Evolutionary conservation across 2,888 invertebrate genomes (phyloP), one percentile per base, ranked within the genome.

Genomic region (Phanerotoma sp.): DNA sequence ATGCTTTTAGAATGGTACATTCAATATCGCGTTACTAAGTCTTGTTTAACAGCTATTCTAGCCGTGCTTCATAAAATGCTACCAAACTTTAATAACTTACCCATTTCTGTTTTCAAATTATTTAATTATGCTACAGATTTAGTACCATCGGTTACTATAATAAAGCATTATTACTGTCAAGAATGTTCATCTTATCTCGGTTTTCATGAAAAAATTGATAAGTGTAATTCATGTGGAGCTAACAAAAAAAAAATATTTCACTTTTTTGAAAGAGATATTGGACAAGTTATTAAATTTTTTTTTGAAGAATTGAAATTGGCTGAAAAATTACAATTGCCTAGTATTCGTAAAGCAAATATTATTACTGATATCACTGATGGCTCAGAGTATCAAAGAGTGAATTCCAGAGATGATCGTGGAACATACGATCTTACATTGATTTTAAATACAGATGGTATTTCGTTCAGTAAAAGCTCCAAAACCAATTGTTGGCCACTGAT

Each of bases 251-350:
- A 35, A 13, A 53, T 47, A 44, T 45, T 32, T 15, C 49, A 50
- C 33, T 59, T 64, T 49, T 61, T 54, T 55, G 55, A 64, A 57
- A 55, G 62, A 30, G 51, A 60, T 22, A 22, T 64, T 33, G 10
- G 37, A 1, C 21, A 49, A n/a, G n/a, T 15, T 35, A 35, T 35
- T 11, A 35, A 35, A 35, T 35, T 35, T 15, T 15, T 35, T 11
- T 35, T 35, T n/a, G 15, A 35, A 35, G 13, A 35, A n/a, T 35
- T 35, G n/a, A 35, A 35, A 4, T n/a, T 35, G 35, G 48, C 51
- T 38, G 51, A 48, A 5, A 58, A 55, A 32, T 46, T 58, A 20
- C 3, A 35, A 30, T 11, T 13, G 32, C 25, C 33, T 6, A 42
- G 13, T 49, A 25, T 15, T 28, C 16, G 15, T 18, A 40, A 57